phyloP scores from a whole-genome alignment of 1,140 invertebrate species.

The Cotesia typhae region DNA sequence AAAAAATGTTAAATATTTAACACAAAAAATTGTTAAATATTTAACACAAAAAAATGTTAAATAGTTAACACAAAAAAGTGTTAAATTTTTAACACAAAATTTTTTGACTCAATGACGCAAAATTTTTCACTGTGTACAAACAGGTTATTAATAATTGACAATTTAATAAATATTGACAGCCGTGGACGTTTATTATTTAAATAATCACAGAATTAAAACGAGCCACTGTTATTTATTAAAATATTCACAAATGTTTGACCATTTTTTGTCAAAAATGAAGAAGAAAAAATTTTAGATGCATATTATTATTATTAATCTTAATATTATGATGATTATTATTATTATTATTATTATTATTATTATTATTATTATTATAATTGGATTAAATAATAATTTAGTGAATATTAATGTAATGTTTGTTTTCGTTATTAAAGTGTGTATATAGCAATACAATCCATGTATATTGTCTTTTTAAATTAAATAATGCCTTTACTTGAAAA shows the following conservation, averaged over 20 bases:
- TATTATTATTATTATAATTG: constrained; percentile 62
- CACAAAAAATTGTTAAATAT: no score
- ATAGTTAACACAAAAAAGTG: no score
- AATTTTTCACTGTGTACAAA: no score
- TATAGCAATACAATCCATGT: constrained; percentile 58
- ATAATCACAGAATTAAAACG: no score
- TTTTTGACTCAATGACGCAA: no score
- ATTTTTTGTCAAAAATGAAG: background rate
- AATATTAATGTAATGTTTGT: constrained; percentile 65
- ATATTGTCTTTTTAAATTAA: constrained; percentile 2
- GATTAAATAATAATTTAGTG: constrained; percentile 59
- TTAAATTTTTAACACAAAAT: no score
- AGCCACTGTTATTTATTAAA: background rate
- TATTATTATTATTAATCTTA: constrained; percentile 45
- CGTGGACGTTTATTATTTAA: no score
- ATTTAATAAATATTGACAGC: no score
- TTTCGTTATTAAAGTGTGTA: constrained; percentile 67
- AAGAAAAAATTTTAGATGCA: constrained; percentile 48
- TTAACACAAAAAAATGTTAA: no score
- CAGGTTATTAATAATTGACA: no score
- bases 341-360: constrained; percentile 57
- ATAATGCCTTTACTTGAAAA: background rate
- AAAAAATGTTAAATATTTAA: no score
- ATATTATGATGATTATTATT: constrained; percentile 62
- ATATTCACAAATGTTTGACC: background rate